Evolutionary conservation across 2,888 invertebrate species (phyloP).

Genomic region (Helicoverpa assulta): DNA sequence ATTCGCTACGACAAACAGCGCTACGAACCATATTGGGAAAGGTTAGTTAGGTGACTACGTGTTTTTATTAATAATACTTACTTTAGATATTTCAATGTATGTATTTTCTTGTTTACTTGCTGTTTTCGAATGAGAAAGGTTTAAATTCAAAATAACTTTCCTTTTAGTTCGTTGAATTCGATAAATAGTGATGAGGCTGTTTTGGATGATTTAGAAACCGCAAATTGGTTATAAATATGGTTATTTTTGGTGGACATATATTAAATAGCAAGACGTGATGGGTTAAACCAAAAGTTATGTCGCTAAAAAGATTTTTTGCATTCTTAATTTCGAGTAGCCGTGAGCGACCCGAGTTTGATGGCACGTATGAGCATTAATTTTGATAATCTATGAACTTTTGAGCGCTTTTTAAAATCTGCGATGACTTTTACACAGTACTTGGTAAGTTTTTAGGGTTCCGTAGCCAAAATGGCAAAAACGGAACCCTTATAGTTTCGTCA

Average conservation of each 20-base stretch:
- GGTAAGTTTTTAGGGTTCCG: no score
- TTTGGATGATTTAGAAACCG: conserved; percentile 31
- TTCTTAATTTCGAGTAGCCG: no score
- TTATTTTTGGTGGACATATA: not conserved
- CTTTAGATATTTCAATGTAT: conserved; percentile 27
- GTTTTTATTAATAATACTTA: conserved; percentile 21
- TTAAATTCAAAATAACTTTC: conserved; percentile 24
- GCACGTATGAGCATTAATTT: no score
- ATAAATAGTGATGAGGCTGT: conserved; percentile 1
- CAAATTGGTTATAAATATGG: conserved; percentile 1
- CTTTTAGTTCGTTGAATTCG: not conserved
- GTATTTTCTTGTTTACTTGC: conserved; percentile 21
- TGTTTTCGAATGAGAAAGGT: conserved; percentile 8
- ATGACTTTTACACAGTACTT: no score
- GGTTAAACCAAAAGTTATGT: not conserved
- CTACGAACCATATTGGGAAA: conserved; percentile 46
- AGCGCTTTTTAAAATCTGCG: no score
- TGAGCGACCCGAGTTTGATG: no score
- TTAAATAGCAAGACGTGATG: not conserved
- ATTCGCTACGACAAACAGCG: conserved; percentile 29
- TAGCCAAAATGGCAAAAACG: no score
- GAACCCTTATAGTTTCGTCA: no score
- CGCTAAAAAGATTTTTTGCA: not conserved
- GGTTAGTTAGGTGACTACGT: conserved; percentile 32
- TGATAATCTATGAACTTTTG: not conserved